phyloP scores from a whole-genome alignment of 2,888 invertebrate species.

The Euspilapteryx auroguttella region DNA sequence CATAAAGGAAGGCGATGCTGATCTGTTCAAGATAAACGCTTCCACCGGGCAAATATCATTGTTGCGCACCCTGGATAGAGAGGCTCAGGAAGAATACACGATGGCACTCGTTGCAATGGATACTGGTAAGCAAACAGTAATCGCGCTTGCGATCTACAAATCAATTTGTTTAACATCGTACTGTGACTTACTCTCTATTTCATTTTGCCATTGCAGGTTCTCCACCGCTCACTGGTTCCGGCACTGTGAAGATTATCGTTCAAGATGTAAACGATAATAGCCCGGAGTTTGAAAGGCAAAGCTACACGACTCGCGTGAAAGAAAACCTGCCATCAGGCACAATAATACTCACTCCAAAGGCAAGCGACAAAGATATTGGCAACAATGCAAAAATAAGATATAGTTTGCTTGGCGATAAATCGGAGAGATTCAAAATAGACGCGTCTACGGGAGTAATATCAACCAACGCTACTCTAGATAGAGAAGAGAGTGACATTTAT shows the following conservation, averaged over 20 bases:
- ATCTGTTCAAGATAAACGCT: slow-evolving; percentile 89
- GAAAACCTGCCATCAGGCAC: slow-evolving; percentile 84
- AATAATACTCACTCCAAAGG: slow-evolving; percentile 74
- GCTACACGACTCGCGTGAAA: slow-evolving; percentile 74
- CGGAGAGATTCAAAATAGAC: slow-evolving; percentile 79
- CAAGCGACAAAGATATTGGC: slow-evolving; percentile 81
- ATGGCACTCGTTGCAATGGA: slow-evolving; percentile 91
- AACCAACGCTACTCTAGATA: slow-evolving; percentile 72
- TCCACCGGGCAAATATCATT: slow-evolving; percentile 89
- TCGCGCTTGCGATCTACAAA: too few species aligned
- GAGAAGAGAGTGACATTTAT: slow-evolving; percentile 77
- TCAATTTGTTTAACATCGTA: too few species aligned
- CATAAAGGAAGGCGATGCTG: slow-evolving; percentile 90
- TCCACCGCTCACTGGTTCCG: slow-evolving; percentile 90
- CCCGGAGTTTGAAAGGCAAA: slow-evolving; percentile 83
- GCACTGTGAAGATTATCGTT: slow-evolving; percentile 85
- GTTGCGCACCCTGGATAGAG: slow-evolving; percentile 80
- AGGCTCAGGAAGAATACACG: slow-evolving; percentile 80
- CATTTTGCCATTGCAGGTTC: slow-evolving; percentile 67
- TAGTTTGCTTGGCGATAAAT: slow-evolving; percentile 79
- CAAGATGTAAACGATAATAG: slow-evolving; percentile 94
- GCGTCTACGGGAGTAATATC: slow-evolving; percentile 77
- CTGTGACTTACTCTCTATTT: not conserved
- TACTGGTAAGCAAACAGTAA: slow-evolving; percentile 68
- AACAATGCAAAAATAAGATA: slow-evolving; percentile 87